Percentiles rank a stretch among this genome's conserved stretches.
These are phyloP conservation scores for Amazona guildingii DNA, from an alignment of 2,113 vertebrate species.

Conservation along the genomic window DNA sequence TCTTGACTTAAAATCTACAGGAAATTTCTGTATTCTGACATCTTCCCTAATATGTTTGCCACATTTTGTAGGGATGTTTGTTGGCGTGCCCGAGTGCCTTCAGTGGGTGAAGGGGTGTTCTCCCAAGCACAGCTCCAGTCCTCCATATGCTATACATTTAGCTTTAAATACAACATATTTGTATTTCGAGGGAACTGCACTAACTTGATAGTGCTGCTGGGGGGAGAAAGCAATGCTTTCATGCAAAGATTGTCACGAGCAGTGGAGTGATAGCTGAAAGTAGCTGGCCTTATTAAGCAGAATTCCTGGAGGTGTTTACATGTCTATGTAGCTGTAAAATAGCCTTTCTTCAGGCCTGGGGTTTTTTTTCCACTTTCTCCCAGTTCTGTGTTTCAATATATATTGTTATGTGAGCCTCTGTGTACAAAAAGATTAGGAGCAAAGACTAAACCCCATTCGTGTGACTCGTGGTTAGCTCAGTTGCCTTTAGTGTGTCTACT, in stretches of 20 bases:
- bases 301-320: conserved; percentile 41
- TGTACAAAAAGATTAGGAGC: neutral
- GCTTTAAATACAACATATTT: conserved; percentile 40
- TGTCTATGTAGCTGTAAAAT: neutral
- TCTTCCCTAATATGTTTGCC: neutral
- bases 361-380: neutral
- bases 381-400: neutral
- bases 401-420: neutral
- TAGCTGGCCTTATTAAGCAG: conserved; percentile 41
- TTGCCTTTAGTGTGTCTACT: neutral
- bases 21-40: neutral
- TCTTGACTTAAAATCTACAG: neutral
- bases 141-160: conserved; percentile 5
- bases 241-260: neutral
- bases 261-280: neutral
- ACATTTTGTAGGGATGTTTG: neutral
- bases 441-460: conserved; percentile 3
- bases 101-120: neutral
- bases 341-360: neutral
- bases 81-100: neutral
- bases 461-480: neutral
- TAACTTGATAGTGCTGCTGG: conserved; percentile 32
- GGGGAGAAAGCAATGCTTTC: conserved; percentile 27
- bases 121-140: neutral
- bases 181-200: neutral